Evolutionary conservation across 1,140 invertebrate genomes (phyloP).

Genomic region (Megathymus violae): DNA sequence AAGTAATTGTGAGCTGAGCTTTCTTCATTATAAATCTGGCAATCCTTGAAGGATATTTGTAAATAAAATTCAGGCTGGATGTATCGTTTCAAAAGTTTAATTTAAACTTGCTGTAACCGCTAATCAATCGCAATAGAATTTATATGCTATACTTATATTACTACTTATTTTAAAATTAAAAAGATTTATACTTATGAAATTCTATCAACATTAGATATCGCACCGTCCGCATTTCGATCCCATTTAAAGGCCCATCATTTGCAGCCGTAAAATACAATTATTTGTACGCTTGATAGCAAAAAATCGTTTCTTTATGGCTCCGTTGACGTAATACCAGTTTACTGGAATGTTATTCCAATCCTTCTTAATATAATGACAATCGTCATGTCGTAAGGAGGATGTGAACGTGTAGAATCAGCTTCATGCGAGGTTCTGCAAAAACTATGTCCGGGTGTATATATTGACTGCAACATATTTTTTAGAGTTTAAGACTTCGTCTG

Average conservation of each 20-base stretch:
- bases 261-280: conserved; percentile 27
- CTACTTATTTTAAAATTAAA: too few species aligned
- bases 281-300: conserved; percentile 20
- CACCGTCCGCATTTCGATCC: neutral
- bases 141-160: too few species aligned
- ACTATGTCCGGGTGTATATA: too few species aligned
- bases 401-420: neutral
- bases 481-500: too few species aligned
- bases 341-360: conserved; percentile 28
- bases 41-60: too few species aligned
- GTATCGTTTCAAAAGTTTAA: too few species aligned
- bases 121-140: too few species aligned
- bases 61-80: too few species aligned
- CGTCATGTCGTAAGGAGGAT: conserved; percentile 12
- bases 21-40: too few species aligned
- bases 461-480: too few species aligned
- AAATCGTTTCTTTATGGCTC: conserved; percentile 21
- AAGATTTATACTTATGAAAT: neutral
- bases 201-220: neutral
- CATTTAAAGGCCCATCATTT: neutral
- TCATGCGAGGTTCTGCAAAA: neutral
- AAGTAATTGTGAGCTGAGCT: too few species aligned
- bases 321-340: conserved; percentile 35
- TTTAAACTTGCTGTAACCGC: too few species aligned
- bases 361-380: conserved; percentile 12